These are phyloP conservation scores for Linnaemya vulpina DNA, from an alignment of 2,888 invertebrate genomes.

Conservation along the genomic window DNA sequence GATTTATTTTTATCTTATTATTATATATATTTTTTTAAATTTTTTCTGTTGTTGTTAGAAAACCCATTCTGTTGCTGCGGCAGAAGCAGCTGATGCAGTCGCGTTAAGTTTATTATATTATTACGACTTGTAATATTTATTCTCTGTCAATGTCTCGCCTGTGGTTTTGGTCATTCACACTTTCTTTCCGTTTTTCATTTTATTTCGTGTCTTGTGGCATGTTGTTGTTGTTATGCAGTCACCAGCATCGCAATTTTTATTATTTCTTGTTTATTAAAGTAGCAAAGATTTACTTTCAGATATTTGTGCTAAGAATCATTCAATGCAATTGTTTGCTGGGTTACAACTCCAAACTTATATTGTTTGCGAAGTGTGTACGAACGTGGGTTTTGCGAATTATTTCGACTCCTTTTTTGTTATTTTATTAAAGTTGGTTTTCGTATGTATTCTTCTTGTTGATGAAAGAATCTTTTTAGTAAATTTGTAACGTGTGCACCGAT, in stretches of 20 bases:
- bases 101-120: conserved; percentile 23
- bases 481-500: background rate
- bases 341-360: conserved; percentile 24
- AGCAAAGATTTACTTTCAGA: background rate
- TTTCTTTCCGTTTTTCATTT: conserved; percentile 49
- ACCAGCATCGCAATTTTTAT: too few species aligned
- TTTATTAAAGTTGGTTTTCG: conserved; percentile 31
- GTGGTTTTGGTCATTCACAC: conserved; percentile 65
- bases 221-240: background rate
- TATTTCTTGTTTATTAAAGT: too few species aligned
- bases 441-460: conserved; percentile 12
- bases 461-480: conserved; percentile 47
- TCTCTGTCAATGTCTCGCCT: conserved; percentile 52
- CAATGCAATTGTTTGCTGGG: background rate
- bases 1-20: background rate
- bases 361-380: background rate
- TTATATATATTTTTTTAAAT: too few species aligned
- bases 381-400: background rate
- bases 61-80: background rate
- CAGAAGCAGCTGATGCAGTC: background rate
- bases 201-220: background rate
- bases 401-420: conserved; percentile 18
- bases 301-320: background rate
- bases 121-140: conserved; percentile 41
- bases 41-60: too few species aligned